A percentile compares a stretch with the other conserved stretches of the same genome.
These are phyloP conservation scores for Dryobota labecula DNA, from an alignment of 2,888 invertebrate species.

Conservation along the genomic window DNA sequence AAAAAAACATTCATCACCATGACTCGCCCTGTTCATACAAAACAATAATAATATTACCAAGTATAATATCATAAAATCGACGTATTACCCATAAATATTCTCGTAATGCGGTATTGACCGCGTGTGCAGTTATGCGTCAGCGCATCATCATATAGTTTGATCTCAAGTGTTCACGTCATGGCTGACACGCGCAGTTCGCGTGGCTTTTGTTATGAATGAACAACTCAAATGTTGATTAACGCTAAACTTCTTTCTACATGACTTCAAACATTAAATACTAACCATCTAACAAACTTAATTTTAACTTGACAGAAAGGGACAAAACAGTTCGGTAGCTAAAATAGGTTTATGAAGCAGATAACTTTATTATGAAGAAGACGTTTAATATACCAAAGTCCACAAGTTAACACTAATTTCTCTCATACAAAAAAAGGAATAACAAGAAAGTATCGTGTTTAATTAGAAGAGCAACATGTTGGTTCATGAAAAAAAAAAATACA, in stretches of 20 bases:
- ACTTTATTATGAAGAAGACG: no score
- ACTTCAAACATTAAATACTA: not conserved
- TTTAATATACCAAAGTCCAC: not conserved
- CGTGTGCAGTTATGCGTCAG: conserved; percentile 28
- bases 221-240: not conserved
- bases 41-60: conserved; percentile 14
- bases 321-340: no score
- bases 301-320: no score
- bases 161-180: conserved; percentile 37
- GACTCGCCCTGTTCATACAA: conserved; percentile 35
- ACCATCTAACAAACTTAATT: no score
- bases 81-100: conserved; percentile 35
- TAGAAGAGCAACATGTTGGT: no score
- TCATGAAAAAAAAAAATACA: no score
- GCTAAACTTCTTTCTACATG: not conserved
- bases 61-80: conserved; percentile 22
- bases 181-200: not conserved
- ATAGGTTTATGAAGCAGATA: no score
- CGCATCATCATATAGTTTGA: not conserved
- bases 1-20: conserved; percentile 29
- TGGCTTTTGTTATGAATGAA: conserved; percentile 3
- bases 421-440: no score
- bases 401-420: not conserved
- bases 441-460: not conserved
- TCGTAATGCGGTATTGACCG: conserved; percentile 6